These are phyloP conservation scores for Sorex maritimensis DNA, from an alignment of 2,797 vertebrate species.

Conservation along the genomic window DNA sequence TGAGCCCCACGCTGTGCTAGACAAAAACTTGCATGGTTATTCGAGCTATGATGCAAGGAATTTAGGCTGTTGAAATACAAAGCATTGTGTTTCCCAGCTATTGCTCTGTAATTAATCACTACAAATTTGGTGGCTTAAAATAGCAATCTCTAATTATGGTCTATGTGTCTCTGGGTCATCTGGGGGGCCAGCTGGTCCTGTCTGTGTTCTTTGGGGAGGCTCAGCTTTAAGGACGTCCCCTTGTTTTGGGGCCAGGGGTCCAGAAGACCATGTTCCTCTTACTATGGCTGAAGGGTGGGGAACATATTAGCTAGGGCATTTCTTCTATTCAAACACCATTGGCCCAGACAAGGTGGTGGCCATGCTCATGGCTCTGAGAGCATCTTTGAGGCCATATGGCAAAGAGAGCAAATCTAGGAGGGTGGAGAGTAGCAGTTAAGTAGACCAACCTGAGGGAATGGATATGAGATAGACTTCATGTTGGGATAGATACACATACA, in stretches of 20 bases:
- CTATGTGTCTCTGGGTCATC: not conserved
- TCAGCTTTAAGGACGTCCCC: not conserved
- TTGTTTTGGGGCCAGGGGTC: not conserved
- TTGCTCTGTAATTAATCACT: constrained; percentile 20
- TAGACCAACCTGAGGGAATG: not conserved
- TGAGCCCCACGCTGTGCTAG: not conserved
- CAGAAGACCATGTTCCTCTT: not conserved
- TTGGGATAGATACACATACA: not conserved
- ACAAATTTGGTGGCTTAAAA: not conserved
- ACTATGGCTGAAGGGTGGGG: not conserved
- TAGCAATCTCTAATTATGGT: not conserved
- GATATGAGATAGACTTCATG: not conserved
- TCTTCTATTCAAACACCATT: not conserved
- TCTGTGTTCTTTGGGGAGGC: not conserved
- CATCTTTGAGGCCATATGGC: not conserved
- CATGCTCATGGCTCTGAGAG: not conserved
- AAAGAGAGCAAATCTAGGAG: not conserved
- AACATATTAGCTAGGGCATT: not conserved
- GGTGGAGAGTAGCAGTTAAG: not conserved
- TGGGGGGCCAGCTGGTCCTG: not conserved
- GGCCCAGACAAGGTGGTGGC: not conserved
- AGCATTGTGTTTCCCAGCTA: not conserved
- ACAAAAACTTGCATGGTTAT: not conserved
- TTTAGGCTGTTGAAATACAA: not conserved
- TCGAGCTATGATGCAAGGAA: not conserved